Conservation (phyloP, 2,888 invertebrate species). For the Malacosoma neustria region DNA sequence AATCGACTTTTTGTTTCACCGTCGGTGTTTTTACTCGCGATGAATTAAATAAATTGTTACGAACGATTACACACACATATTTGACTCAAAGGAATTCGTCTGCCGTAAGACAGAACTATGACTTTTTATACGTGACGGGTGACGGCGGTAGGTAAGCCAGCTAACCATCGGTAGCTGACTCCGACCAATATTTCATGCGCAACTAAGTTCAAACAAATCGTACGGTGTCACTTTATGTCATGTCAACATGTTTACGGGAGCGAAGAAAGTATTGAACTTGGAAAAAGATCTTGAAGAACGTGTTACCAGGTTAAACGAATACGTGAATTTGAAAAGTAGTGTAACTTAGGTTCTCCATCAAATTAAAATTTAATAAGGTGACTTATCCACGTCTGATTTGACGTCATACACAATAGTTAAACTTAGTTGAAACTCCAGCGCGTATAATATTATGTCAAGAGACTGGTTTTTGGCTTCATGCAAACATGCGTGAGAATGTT, state of each 20-base stretch:
- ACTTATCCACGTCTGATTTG: no score
- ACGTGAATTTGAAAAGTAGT: no score
- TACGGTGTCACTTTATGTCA: constrained; percentile 62
- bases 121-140: constrained; percentile 38
- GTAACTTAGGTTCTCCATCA: no score
- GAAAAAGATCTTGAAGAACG: no score
- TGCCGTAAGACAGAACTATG: constrained; percentile 52
- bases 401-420: no score
- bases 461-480: no score
- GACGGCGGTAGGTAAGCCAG: constrained; percentile 69
- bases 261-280: background rate
- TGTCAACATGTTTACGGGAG: constrained; percentile 40
- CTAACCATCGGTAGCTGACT: constrained; percentile 72
- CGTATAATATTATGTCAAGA: no score
- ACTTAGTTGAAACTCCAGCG: no score
- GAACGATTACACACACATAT: constrained; percentile 67
- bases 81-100: constrained; percentile 66
- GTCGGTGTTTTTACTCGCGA: constrained; percentile 28
- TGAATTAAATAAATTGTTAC: constrained; percentile 64
- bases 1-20: constrained; percentile 16
- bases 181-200: constrained; percentile 60
- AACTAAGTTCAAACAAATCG: constrained; percentile 72
- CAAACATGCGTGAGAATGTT: no score
- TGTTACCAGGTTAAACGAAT: no score
- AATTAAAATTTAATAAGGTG: no score